Evolutionary conservation across 1,140 invertebrate species (phyloP).

Genomic region (Sycophila sp.): DNA sequence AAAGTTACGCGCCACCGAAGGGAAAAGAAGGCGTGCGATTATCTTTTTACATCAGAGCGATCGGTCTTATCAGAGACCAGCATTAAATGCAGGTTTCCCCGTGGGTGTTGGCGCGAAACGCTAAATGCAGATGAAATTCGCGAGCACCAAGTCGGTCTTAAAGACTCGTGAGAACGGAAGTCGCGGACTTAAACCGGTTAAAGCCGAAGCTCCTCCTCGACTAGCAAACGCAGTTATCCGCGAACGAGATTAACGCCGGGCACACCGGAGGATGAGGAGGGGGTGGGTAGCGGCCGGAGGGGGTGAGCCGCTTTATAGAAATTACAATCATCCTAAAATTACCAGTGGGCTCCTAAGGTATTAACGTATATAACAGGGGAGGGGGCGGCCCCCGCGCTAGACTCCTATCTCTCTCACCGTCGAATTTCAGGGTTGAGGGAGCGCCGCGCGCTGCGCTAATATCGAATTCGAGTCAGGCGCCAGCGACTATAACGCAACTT

Average conservation of each 20-base stretch:
- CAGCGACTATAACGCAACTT: constrained; percentile 23
- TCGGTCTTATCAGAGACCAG: background rate
- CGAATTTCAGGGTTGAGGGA: constrained; percentile 19
- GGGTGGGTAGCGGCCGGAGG: background rate
- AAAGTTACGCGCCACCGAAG: too few relatives aligned
- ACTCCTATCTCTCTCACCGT: background rate
- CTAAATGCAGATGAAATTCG: constrained; percentile 18
- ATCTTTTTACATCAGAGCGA: background rate
- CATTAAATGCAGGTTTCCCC: constrained; percentile 2
- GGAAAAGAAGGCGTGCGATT: too few relatives aligned
- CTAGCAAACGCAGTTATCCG: constrained; percentile 27
- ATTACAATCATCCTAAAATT: constrained; percentile 35
- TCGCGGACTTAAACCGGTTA: constrained; percentile 19
- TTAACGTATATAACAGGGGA: background rate
- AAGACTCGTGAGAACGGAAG: constrained; percentile 27
- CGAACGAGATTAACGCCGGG: constrained; percentile 18
- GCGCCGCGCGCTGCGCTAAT: background rate
- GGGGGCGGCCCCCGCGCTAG: background rate
- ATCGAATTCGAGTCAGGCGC: constrained; percentile 34
- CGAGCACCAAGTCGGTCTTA: background rate
- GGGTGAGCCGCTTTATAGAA: constrained; percentile 18
- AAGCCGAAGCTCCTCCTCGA: constrained; percentile 6
- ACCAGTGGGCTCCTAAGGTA: constrained; percentile 19
- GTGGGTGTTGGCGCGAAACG: too few relatives aligned
- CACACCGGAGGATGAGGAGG: background rate